A percentile compares a stretch with the other conserved stretches of the same genome.
Evolutionary conservation across 2,888 invertebrate genomes (phyloP).

Genomic region (Papilio protenor): DNA sequence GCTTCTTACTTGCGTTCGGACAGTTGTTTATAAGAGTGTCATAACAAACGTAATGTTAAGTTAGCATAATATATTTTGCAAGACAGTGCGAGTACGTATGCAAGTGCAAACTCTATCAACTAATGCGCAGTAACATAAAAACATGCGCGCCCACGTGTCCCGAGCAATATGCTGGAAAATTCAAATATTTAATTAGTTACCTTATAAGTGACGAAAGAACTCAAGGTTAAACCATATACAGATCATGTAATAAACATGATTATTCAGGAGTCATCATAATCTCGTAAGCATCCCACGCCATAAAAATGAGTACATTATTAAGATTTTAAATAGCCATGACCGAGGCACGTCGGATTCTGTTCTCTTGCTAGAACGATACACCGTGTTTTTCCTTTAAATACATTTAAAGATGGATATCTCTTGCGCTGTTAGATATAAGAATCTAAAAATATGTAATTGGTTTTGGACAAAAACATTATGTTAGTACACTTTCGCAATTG

Average conservation of each 20-base stretch:
- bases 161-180: conserved; percentile 57
- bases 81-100: background rate
- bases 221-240: conserved; percentile 76
- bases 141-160: conserved; percentile 66
- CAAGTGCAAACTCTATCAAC: conserved; percentile 37
- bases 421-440: no score
- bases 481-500: background rate
- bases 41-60: conserved; percentile 49
- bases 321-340: conserved; percentile 50
- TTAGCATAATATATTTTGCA: conserved; percentile 3
- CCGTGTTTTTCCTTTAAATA: no score
- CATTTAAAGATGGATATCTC: no score
- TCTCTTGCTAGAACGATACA: background rate
- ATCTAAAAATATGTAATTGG: no score
- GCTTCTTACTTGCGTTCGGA: conserved; percentile 65
- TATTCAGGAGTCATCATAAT: conserved; percentile 76
- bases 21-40: conserved; percentile 47
- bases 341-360: conserved; percentile 46
- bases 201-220: conserved; percentile 73
- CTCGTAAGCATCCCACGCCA: conserved; percentile 73
- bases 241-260: conserved; percentile 78
- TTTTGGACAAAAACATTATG: background rate
- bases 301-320: conserved; percentile 64
- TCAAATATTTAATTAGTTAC: conserved; percentile 78
- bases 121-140: conserved; percentile 11